Conservation (phyloP, 2,888 invertebrate species). For the Phaedon cochleariae region DNA sequence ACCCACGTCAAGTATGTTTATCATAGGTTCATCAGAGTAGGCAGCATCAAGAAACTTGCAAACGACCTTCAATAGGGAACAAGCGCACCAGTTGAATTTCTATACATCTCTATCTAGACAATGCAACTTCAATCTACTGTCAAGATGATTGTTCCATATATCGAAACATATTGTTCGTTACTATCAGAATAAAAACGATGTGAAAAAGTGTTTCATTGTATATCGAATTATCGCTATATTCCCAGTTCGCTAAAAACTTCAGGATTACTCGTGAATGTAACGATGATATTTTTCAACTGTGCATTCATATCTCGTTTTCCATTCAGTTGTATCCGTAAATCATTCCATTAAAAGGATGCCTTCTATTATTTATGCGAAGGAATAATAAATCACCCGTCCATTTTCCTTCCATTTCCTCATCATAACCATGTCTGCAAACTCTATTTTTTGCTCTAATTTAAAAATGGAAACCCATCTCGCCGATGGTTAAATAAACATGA, state of each 20-base stretch:
- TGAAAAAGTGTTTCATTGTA: background rate
- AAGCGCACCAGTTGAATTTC: no score
- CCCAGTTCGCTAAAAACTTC: no score
- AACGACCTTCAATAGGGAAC: no score
- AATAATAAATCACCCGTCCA: constrained; percentile 24
- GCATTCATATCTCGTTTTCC: background rate
- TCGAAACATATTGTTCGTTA: no score
- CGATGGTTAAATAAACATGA: constrained; percentile 32
- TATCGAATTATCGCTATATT: background rate
- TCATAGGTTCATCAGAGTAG: no score
- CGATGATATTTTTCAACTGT: background rate
- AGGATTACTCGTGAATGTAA: background rate
- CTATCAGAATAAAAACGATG: no score
- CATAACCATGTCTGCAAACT: constrained; percentile 14
- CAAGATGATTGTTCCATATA: no score
- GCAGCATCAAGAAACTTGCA: no score
- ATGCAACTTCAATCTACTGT: no score
- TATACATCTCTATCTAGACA: no score
- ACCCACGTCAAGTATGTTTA: no score
- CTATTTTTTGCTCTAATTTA: constrained; percentile 13
- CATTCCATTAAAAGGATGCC: constrained; percentile 17
- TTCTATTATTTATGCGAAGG: constrained; percentile 22
- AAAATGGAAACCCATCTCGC: constrained; percentile 21
- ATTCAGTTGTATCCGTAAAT: background rate
- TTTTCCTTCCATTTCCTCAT: constrained; percentile 16